Conservation (phyloP, 2,888 invertebrate genomes). For the Drosophila infuscata region DNA sequence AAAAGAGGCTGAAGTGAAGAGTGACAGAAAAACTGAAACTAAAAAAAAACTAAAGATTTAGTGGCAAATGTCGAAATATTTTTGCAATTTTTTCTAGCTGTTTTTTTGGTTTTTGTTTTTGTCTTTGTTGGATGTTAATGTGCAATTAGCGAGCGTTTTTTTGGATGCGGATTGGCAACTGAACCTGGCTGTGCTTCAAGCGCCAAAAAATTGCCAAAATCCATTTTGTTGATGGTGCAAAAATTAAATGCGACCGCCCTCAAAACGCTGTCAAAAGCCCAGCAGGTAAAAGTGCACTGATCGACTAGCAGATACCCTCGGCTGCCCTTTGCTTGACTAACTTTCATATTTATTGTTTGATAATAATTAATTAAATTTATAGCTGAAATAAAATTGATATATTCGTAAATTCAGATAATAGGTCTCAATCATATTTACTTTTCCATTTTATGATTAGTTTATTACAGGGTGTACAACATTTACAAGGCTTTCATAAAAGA, state of each 20-base stretch:
- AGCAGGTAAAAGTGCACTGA: not conserved
- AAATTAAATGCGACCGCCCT: constrained; percentile 55
- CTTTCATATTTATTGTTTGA: not conserved
- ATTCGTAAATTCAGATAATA: not conserved
- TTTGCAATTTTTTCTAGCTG: constrained; percentile 16
- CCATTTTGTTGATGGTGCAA: constrained; percentile 36
- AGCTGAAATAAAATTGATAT: not conserved
- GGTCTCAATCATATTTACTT: not conserved
- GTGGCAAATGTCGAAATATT: constrained; percentile 45
- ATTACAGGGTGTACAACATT: not conserved
- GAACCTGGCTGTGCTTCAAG: constrained; percentile 9
- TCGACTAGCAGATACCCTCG: not conserved
- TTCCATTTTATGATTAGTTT: not conserved
- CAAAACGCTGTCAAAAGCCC: constrained; percentile 14
- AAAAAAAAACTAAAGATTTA: constrained; percentile 56
- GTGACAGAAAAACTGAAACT: constrained; percentile 29
- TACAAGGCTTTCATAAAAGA: not conserved
- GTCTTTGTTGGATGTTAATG: constrained; percentile 60
- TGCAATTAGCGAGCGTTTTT: constrained; percentile 60
- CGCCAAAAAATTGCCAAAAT: constrained; percentile 33
- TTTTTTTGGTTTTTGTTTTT: constrained; percentile 2
- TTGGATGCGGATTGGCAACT: constrained; percentile 19
- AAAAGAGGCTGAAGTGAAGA: not conserved
- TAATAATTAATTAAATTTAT: not conserved
- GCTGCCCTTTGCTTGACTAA: not conserved